Base-by-base conservation (phyloP, 2,888 invertebrate species). In the Candidula unifasciata region DNA sequence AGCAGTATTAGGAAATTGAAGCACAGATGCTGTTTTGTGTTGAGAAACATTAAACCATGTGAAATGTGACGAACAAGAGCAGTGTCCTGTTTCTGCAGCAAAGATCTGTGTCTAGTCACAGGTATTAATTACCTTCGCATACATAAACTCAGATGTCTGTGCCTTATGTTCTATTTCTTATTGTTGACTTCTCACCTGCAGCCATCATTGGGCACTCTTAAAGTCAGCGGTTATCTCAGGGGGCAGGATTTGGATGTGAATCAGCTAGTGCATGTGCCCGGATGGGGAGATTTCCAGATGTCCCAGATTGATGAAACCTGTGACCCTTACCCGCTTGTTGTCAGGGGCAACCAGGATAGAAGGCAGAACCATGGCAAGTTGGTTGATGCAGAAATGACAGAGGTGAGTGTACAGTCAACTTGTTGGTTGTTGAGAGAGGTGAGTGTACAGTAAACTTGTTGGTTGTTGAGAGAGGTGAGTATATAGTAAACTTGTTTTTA, bases 281-380 rank as follows among this genome's bases (percentile, higher is more conserved):
- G 98, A 0, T 95, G 97, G 91, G 99, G 99, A 16, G 97, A 98
- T 92, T 99, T 96, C 92, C 98, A 98, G 94, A 96, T 99, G 95
- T 82, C 87, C n/a, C 96, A 96, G 93, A 97, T 99, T 88, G 93
- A 93, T 87, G 90, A 91, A 0, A 94, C 95, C 0, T 84, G 85
- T 24, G 94, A 94, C 88, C 93, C 93, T 8, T 89, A 93, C 85
- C 91, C 92, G 35, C 87, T 91, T 21, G 87, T 88, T 44, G 73
- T 83, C 27, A 86, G 86, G 79, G 73, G 82, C 37, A 89, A 86
- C 37, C 89, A 87, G 86, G 86, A 88, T 71, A 90, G 86, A 76
- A 88, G 86, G 37, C 69, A 86, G 86, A 86, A 89, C 57, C 71
- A 79, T n/a, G 80, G 37, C 0, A 44, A 54, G 37, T 33, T 27